These are phyloP conservation scores for Caloenas nicobarica DNA, from an alignment of 2,113 vertebrate species.

Conservation along the genomic window DNA sequence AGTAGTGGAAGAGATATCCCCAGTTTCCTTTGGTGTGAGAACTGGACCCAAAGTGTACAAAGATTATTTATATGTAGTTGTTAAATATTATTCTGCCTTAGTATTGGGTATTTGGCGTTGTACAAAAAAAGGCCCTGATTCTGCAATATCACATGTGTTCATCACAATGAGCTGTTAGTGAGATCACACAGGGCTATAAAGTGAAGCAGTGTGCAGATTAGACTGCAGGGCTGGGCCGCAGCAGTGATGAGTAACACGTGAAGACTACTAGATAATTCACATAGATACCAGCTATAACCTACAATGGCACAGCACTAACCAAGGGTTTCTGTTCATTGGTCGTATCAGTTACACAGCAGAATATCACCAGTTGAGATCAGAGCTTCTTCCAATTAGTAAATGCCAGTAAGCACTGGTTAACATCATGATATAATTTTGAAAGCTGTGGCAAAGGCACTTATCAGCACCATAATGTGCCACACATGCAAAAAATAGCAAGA, in stretches of 20 bases:
- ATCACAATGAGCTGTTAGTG: neutral
- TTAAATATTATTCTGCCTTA: neutral
- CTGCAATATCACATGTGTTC: neutral
- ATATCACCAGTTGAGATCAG: neutral
- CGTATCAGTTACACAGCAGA: neutral
- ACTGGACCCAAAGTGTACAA: neutral
- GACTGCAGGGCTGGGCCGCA: neutral
- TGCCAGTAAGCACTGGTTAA: neutral
- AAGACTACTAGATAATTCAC: neutral
- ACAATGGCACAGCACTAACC: neutral
- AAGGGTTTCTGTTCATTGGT: neutral
- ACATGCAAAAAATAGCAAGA: neutral
- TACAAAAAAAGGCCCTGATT: neutral
- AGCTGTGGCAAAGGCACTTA: neutral
- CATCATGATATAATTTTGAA: neutral
- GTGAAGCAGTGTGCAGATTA: neutral
- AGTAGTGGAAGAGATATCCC: neutral
- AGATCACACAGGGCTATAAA: accelerated
- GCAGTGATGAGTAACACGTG: neutral
- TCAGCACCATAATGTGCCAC: neutral
- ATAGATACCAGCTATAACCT: neutral
- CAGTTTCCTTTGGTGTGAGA: neutral
- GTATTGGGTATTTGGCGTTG: neutral
- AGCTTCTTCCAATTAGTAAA: neutral
- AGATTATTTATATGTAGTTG: neutral